Conservation (phyloP, 2,797 vertebrate genomes). For the Chelon labrosus region DNA sequence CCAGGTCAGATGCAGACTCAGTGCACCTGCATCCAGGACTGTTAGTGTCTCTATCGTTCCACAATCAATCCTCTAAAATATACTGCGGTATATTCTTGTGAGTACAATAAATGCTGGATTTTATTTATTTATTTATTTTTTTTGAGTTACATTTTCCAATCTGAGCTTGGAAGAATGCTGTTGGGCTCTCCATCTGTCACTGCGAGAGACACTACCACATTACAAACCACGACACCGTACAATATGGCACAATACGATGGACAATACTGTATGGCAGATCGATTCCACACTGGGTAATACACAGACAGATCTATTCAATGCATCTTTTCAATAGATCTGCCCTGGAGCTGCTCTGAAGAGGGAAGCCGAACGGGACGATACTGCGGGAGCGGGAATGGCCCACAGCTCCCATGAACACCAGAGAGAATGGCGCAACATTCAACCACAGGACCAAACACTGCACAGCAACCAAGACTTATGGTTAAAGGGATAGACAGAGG, state of each 20-base stretch:
- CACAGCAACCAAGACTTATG: slow-evolving; percentile 72
- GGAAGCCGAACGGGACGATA: slow-evolving; percentile 25
- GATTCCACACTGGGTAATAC: slow-evolving; percentile 39
- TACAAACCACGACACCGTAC: slow-evolving; percentile 68
- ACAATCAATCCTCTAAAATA: slow-evolving; percentile 17
- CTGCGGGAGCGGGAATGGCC: slow-evolving; percentile 40
- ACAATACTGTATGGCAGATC: slow-evolving; percentile 49
- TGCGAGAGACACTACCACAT: slow-evolving; percentile 47
- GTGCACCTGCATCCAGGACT: slow-evolving; percentile 25
- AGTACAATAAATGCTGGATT: slow-evolving; percentile 62
- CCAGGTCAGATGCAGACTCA: slow-evolving; percentile 42
- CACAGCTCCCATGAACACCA: slow-evolving; percentile 45
- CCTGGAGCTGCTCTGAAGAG: slow-evolving; percentile 41
- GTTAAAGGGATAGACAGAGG: slow-evolving; percentile 9
- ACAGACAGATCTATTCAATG: slow-evolving; percentile 75
- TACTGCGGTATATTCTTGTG: background rate
- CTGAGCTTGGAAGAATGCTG: slow-evolving; percentile 68
- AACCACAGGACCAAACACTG: slow-evolving; percentile 74
- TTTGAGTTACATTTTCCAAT: slow-evolving; percentile 63
- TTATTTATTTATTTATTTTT: background rate
- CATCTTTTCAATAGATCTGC: slow-evolving; percentile 74
- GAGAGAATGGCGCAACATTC: slow-evolving; percentile 64
- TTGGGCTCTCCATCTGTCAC: slow-evolving; percentile 34
- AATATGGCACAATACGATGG: slow-evolving; percentile 62
- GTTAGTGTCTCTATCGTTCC: slow-evolving; percentile 1